Percentiles rank a stretch among this genome's conserved stretches.
Evolutionary conservation across 2,888 invertebrate genomes (phyloP).

Genomic region (Sycophila texana): DNA sequence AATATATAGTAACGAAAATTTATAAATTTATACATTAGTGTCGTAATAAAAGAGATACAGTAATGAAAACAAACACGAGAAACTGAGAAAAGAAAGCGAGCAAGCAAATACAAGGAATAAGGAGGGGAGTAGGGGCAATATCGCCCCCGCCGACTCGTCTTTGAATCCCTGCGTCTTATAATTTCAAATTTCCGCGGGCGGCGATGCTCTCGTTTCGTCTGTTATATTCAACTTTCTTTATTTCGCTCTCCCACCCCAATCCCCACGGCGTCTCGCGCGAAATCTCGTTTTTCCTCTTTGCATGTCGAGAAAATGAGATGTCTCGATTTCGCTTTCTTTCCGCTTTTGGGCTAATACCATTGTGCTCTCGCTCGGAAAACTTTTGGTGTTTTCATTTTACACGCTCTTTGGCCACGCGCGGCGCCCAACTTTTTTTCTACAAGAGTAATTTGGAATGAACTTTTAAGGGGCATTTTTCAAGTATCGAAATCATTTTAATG

Average conservation of each 20-base stretch:
- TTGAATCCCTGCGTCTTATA: slow-evolving; percentile 61
- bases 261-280: slow-evolving; percentile 19
- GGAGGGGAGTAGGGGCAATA: neutral
- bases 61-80: too few relatives aligned
- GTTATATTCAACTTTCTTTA: slow-evolving; percentile 42
- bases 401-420: slow-evolving; percentile 2
- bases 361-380: slow-evolving; percentile 61
- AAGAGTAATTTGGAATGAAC: too few relatives aligned
- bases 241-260: slow-evolving; percentile 34
- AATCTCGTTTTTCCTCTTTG: slow-evolving; percentile 33
- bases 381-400: slow-evolving; percentile 14
- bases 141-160: neutral
- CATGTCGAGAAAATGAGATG: slow-evolving; percentile 20
- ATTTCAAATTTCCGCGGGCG: slow-evolving; percentile 70
- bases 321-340: slow-evolving; percentile 44
- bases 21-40: too few relatives aligned
- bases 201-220: slow-evolving; percentile 57
- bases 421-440: neutral
- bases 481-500: too few relatives aligned
- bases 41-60: too few relatives aligned
- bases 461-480: too few relatives aligned
- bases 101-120: neutral
- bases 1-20: neutral
- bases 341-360: slow-evolving; percentile 54
- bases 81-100: neutral